Evolutionary conservation across 2,113 vertebrate species (phyloP).

Genomic region (Lathamus discolor): DNA sequence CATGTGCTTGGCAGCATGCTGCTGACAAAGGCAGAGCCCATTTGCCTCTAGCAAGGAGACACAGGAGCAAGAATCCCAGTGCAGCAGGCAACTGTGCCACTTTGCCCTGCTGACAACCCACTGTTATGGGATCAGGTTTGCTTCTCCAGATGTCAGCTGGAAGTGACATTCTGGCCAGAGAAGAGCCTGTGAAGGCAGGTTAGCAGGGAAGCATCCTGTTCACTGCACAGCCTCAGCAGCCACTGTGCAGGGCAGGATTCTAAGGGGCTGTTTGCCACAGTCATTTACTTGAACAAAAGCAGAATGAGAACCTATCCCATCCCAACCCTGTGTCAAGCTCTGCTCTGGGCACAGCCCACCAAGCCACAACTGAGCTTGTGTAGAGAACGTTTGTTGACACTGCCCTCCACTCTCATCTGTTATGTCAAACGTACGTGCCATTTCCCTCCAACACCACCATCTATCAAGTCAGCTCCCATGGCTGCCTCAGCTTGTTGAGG

Average conservation of each 20-base stretch:
- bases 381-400: neutral
- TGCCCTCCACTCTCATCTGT: conserved; percentile 4
- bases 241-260: neutral
- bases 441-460: conserved; percentile 37
- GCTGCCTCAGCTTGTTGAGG: neutral
- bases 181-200: neutral
- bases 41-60: neutral
- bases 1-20: fast-evolving
- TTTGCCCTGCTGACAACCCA: neutral
- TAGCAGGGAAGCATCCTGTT: neutral
- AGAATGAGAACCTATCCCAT: neutral
- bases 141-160: neutral
- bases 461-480: neutral
- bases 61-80: neutral
- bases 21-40: fast-evolving
- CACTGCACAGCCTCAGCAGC: neutral
- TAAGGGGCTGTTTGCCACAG: neutral
- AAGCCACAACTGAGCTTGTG: neutral
- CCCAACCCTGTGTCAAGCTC: neutral
- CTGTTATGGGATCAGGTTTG: neutral
- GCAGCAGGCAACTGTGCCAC: neutral
- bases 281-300: neutral
- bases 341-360: neutral
- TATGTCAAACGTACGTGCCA: neutral
- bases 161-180: neutral